Evolutionary conservation across 2,113 vertebrate genomes (phyloP), one percentile per base, ranked within the genome.

Genomic region (Rallus limicola): DNA sequence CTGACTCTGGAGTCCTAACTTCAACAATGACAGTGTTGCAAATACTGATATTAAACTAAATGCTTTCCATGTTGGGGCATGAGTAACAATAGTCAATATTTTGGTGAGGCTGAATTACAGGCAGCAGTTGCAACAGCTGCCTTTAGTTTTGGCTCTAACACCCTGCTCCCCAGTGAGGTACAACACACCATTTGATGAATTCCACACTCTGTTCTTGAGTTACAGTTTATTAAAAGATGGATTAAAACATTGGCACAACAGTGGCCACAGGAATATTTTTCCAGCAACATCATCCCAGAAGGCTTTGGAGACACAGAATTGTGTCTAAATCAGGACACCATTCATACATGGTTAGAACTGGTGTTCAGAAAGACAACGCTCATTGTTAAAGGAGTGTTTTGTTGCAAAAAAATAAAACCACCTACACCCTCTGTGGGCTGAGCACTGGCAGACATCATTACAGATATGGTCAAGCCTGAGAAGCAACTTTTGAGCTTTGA

Each of bases 151-250:
- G 96, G 95, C 97, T 97, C 74, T 18, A 78, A 90, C 75, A 86
- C 90, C 85, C 86, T 29, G 18, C 96, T 97, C 95, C 97, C 96
- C 93, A 96, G 90, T 74, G 97, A 94, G 94, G 92, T 90, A 88
- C 88, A 93, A 65, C 90, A 95, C 92, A 92, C 80, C 55, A 94
- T 82, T 92, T 96, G 94, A 97, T 94, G 95, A 95, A 97, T 97
- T 97, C 97, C 97, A 97, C 92, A 72, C 96, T 95, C 95, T 59
- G 72, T 93, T 97, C 97, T 97, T 97, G 94, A 72, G 92, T 96
- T 97, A 95, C 97, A 97, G 92, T 97, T 97, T 98, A 97, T 97
- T 97, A 97, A 97, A 98, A 98, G 92, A 97, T 96, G 96, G 96
- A 98, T 98, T 97, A 97, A 97, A 98, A 97, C 95, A 97, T 92